Base-by-base conservation (phyloP, 53 echinoderm and acorn worm species). In the Temnopleurus reevesii region DNA sequence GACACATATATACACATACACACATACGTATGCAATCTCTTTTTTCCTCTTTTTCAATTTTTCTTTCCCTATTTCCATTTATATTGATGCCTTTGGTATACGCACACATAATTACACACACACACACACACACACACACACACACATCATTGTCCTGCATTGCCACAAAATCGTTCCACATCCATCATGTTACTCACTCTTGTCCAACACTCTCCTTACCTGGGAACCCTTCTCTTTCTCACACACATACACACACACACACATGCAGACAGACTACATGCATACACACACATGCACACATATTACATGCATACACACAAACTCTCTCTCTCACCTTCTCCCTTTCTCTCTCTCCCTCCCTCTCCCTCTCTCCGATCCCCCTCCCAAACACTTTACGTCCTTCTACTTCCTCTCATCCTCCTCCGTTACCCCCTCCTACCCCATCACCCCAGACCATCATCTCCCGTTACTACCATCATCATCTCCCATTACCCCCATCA, bases 261-360 rank as follows among this genome's bases (percentile, higher is more conserved):
- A 8, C 53, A 51, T 15, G 9, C 53, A 8, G 53, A n/a, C 53
- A 51, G 8, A 8, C 53, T 10, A 51, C 53, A 8, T 15, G 53
- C 53, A 51, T 15, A 51, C 53, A 51, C 53, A 8, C 53, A 10
- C 53, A 10, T 15, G 8, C 15, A 8, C 15, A 10, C 53, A 8
- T 51, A 8, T 10, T 51, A 8, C 53, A 51, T 51, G 9, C 60
- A 19, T 23, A 7, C 21, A 19, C 60, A 7, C 60, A 19, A 15
- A 7, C 60, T 60, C 60, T 60, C 60, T 60, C 60, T 60, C 60
- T n/a, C 60, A 19, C 60, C 25, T 23, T 60, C 60, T 60, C 60
- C 25, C 29, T 76, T 28, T 29, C 31, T 81, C 53, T 28, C 53
- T 81, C 54, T 51, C 5, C 53, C 53, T 27, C 53, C 45, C 77